A percentile compares a stretch with the other conserved stretches of the same genome.
phyloP scores from a whole-genome alignment of 2,797 vertebrate species.

The Sarcoramphus papa region DNA sequence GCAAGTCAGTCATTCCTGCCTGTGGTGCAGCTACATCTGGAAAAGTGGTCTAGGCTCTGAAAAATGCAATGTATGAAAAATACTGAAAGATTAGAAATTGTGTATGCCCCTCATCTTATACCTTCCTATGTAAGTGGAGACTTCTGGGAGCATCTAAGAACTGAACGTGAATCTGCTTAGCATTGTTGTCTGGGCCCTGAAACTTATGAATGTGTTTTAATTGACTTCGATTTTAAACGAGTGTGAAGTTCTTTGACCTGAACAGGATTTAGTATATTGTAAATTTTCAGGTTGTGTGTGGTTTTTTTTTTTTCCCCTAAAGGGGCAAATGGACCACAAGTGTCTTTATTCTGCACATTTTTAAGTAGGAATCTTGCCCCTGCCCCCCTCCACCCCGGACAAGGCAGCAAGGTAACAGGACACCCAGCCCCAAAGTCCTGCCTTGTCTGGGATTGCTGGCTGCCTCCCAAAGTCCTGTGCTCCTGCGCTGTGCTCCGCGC shows the following conservation, averaged over 20 bases:
- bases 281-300: neutral
- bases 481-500: accelerated
- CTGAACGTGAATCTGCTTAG: neutral
- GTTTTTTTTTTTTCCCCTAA: neutral
- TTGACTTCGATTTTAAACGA: neutral
- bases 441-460: accelerated
- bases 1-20: neutral
- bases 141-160: neutral
- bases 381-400: accelerated
- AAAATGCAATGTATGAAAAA: neutral
- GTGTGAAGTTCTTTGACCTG: neutral
- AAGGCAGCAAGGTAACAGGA: neutral
- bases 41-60: neutral
- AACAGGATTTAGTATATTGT: neutral
- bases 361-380: neutral
- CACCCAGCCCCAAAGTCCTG: neutral
- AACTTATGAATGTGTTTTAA: neutral
- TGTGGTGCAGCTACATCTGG: neutral
- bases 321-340: neutral
- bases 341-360: neutral
- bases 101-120: neutral
- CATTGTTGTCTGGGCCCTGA: neutral
- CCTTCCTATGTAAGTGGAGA: neutral
- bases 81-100: neutral
- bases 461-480: neutral